Evolutionary conservation across 2,888 invertebrate genomes (phyloP), one percentile per base, ranked within the genome.

Genomic region (Pinctada fucata): DNA sequence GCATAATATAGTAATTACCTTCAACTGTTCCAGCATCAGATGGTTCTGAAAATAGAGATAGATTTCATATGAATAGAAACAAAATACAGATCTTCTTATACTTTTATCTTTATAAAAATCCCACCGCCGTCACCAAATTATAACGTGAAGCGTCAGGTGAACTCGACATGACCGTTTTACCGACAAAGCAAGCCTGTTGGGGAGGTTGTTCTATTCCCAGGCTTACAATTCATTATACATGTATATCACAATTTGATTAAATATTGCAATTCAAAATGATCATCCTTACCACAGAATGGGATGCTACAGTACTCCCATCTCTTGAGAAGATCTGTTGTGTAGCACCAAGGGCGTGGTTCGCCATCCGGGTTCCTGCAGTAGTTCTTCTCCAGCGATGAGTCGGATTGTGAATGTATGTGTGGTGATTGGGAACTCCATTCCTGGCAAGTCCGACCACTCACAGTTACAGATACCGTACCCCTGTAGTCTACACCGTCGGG

Each of bases 281-380:
- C 31, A 31, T 31, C 31, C 75, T 47, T 45, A 76, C 76, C 49
- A 45, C 76, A 76, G 4, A 63, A 48, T 13, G 64, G 63, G 2
- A 76, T 67, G n/a, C 70, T 52, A 50, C 76, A 76, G 31, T 63
- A 76, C 48, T 76, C 76, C 58, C 63, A 76, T 16, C 64, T 13
- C 2, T n/a, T 69, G 2, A 70, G 69, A n/a, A 52, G 69, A 16
- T 76, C 70, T 5, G 69, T 76, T 3, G 76, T 73, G 45, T 73
- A 73, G 49, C 73, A 73, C 73, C 73, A 73, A 10, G 73, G 48
- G 8, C 48, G 48, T 16, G 73, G 65, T 49, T 64, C 64, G 50
- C 49, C 65, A 48, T 73, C 73, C 3, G 73, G 73, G 31, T 73
- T 73, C 16, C 73, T 48, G 49, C 73, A 73, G 73, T 66, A 50